Conservation (phyloP, 2,797 vertebrate species). For the Discoglossus pictus region DNA sequence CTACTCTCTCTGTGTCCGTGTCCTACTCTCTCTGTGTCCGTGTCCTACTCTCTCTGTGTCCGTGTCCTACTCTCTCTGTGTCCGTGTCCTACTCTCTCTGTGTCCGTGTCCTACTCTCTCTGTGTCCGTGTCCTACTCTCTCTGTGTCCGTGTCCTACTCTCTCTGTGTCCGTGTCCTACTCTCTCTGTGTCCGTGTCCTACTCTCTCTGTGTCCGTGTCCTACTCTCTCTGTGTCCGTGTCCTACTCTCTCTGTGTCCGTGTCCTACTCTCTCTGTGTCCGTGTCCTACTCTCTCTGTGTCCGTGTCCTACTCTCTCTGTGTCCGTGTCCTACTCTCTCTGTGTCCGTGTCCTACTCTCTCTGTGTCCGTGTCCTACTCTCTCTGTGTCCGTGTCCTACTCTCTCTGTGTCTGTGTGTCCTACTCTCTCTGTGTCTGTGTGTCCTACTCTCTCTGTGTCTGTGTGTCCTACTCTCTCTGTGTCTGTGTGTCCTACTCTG, state of each 20-base stretch:
- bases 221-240: conserved; percentile 1
- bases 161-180: neutral
- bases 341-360: conserved; percentile 26
- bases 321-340: accelerated
- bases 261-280: conserved; percentile 8
- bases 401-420: conserved; percentile 9
- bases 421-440: no score
- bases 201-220: neutral
- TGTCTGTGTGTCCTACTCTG: neutral
- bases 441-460: conserved; percentile 30
- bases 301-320: conserved; percentile 16
- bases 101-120: accelerated
- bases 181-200: conserved; percentile 6
- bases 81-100: conserved; percentile 16
- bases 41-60: conserved; percentile 8
- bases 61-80: no score
- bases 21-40: no score
- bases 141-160: accelerated
- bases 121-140: conserved; percentile 26
- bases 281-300: no score
- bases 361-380: accelerated
- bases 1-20: conserved; percentile 1
- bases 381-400: neutral
- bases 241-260: no score
- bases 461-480: conserved; percentile 13